Base-by-base conservation (phyloP, 2,888 invertebrate genomes). In the Neoascia interrupta region DNA sequence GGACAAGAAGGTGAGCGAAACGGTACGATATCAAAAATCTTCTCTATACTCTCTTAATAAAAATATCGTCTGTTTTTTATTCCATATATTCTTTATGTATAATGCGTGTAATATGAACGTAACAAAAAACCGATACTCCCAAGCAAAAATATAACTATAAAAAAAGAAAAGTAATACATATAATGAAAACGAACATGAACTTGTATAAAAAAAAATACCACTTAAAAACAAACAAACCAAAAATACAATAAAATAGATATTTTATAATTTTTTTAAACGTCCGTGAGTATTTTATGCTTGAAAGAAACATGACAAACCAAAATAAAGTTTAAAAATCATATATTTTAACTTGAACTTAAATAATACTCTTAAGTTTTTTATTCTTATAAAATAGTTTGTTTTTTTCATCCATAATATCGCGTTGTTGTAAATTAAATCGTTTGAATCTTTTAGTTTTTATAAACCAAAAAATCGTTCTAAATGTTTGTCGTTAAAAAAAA, bases 1-100 rank as follows among this genome's bases (percentile, higher is more conserved):
- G 98, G 96, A 96, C 94, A 98, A 97, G 94, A 96, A 97, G 95
- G 96, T 96, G 95, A 94, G 95, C 94, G 95, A 95, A 92, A 94
- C 94, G 95, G 95, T 95, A 95, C 94, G 95, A 93, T 94, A 93
- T 92, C 87, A 88, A 87, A 91, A 87, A 87, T 88, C 89, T 89
- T 88, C 88, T 88, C 88, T 89, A 90, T 90, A 90, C 90, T 90
- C 90, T 91, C 89, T 89, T 89, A 87, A 88, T 87, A 86, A 87
- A 88, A 85, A 84, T 83, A 84, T 84, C 83, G 74, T 83, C 72
- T 83, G 80, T 83, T 82, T 83, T 84, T 83, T 82, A 82, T 83
- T 82, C 73, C 82, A 81, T 82, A 81, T 81, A 79, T 81, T 79
- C 76, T 81, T 63, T 74, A 81, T 81, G 81, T 81, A 80, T 66